Conservation (phyloP, 2,888 invertebrate genomes). For the Cantharis rufa region DNA sequence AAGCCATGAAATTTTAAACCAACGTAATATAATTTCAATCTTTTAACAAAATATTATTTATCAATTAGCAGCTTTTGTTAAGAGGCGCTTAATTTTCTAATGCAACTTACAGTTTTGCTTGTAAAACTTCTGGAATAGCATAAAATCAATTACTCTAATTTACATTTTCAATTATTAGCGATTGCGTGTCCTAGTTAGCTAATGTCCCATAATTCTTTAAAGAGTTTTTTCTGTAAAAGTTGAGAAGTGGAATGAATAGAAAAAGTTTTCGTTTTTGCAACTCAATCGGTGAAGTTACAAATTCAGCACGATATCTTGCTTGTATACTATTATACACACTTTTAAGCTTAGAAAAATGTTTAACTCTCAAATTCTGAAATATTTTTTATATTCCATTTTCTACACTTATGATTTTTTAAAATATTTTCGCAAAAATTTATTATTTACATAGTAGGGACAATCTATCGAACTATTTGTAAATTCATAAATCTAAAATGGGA, state of each 20-base stretch:
- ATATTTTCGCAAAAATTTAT: too few species aligned
- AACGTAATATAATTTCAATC: neutral
- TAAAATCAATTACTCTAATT: neutral
- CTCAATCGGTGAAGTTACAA: neutral
- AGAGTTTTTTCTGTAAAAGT: neutral
- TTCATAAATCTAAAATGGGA: too few species aligned
- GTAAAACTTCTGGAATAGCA: neutral
- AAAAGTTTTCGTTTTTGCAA: neutral
- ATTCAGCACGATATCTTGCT: neutral
- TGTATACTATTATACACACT: neutral
- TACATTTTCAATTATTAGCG: neutral
- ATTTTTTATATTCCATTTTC: neutral
- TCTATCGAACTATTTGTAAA: too few species aligned
- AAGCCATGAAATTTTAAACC: neutral
- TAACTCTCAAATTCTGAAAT: neutral
- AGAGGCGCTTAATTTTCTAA: neutral
- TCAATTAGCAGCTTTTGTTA: neutral
- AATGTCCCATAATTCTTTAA: neutral
- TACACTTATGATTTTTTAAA: neutral
- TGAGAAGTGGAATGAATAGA: neutral
- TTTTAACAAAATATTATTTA: neutral
- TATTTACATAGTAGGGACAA: too few species aligned
- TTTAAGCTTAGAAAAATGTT: neutral
- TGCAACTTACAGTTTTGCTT: neutral
- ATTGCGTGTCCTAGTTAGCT: neutral